phyloP scores from a whole-genome alignment of 1,140 invertebrate genomes.

The Linepithema humile region DNA sequence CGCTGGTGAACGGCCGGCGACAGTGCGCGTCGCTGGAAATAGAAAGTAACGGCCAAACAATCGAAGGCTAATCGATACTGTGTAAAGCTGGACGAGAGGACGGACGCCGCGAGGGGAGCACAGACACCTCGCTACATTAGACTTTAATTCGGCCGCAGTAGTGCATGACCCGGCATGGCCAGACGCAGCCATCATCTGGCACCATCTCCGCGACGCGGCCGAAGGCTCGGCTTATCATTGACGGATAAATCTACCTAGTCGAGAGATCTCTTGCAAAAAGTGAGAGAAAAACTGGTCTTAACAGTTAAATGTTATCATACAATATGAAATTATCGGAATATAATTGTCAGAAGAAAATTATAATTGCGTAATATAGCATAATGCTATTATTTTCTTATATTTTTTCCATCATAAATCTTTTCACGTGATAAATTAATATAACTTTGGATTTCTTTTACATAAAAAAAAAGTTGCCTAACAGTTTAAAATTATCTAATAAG shows the following conservation, averaged over 20 bases:
- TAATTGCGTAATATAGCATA: not conserved
- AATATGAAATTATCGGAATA: not conserved
- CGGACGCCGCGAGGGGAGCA: constrained; percentile 19
- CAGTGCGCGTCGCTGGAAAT: constrained; percentile 74
- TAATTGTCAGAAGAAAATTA: not conserved
- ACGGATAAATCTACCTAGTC: not conserved
- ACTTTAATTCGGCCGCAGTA: constrained; percentile 72
- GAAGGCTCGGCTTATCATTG: constrained; percentile 8
- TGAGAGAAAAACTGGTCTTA: not conserved
- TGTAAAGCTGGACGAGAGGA: constrained; percentile 49
- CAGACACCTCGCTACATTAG: constrained; percentile 64
- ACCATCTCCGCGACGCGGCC: constrained; percentile 56
- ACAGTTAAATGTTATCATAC: not conserved
- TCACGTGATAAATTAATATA: too few relatives aligned
- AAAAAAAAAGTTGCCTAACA: not conserved
- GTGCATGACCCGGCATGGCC: constrained; percentile 57
- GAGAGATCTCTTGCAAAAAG: not conserved
- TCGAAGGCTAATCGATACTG: constrained; percentile 78
- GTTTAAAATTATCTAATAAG: not conserved
- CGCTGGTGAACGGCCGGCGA: constrained; percentile 67
- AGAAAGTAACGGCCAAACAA: constrained; percentile 75
- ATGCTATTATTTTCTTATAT: not conserved
- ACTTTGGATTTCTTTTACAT: not conserved
- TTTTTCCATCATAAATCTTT: too few relatives aligned
- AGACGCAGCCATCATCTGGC: constrained; percentile 44